Conservation (phyloP, 1,140 invertebrate species). For the Diorhabda carinulata region DNA sequence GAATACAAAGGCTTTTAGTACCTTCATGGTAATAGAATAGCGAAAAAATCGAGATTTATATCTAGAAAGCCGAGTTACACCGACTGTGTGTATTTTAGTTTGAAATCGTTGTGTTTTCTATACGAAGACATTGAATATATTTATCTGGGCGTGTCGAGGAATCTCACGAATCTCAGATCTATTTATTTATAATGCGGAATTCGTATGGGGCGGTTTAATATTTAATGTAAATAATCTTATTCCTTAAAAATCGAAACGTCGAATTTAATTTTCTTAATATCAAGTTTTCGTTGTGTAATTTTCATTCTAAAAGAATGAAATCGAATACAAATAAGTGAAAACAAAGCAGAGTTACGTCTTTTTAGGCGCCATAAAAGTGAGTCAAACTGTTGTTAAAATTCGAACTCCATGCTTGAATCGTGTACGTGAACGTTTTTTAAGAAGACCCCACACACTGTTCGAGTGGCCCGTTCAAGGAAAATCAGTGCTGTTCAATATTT, state of each 20-base stretch:
- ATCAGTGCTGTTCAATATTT: neutral
- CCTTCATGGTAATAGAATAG: conserved; percentile 2
- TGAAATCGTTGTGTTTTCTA: neutral
- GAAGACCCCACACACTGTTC: neutral
- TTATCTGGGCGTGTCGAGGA: neutral
- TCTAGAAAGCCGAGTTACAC: neutral
- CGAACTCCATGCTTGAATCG: neutral
- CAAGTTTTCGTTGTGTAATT: no score
- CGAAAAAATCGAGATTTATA: conserved; percentile 1
- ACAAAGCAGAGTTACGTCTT: no score
- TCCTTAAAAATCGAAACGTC: no score
- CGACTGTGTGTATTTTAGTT: neutral
- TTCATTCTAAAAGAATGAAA: no score
- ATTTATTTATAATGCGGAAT: no score
- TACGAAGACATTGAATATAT: neutral
- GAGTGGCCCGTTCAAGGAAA: neutral
- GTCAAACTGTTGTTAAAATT: neutral
- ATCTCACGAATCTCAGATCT: neutral
- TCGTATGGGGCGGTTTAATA: no score
- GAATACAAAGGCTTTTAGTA: conserved; percentile 2
- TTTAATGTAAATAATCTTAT: no score
- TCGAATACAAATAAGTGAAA: no score
- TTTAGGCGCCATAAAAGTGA: neutral
- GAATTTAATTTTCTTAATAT: no score
- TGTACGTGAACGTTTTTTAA: neutral